Base-by-base conservation (phyloP, 1,140 invertebrate species). In the Meloidogyne floridensis region DNA sequence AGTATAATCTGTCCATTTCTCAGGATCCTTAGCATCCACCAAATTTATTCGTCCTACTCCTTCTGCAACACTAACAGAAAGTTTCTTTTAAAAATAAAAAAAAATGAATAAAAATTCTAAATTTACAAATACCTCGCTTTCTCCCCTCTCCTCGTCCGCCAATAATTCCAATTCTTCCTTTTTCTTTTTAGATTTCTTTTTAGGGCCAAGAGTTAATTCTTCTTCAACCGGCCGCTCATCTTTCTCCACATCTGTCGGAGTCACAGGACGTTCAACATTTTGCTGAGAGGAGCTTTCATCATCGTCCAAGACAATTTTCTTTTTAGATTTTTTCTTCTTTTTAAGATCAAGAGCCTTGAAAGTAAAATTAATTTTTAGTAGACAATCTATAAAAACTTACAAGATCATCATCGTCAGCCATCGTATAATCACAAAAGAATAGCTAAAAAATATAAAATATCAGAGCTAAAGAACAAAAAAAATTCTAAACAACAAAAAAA, bases 1-100 rank as follows among this genome's bases (percentile, higher is more conserved):
- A 15, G 83, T 86, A 80, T 90, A 89, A 76, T 89, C 88, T 4
- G 88, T 83, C 88, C 88, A 89, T 10, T 83, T 80, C 42, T 47
- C 77, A 8, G 65, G 59, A 51, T 86, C 43, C 32, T 83, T 85
- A 11, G 88, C 88, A 75, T 89, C 88, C 15, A 90, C 79, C 54
- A 89, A 80, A 80, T 89, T 89, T n/a, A 69, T 80, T 71, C 76
- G 73, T 18, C 87, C 89, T 54, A 90, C 73, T 47, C 86, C 88
- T 9, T 77, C 72, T 32, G 83, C 87, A 72, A 86, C 65, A 13
- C 65, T 82, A 18, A 70, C 13, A 3, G 51, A 77, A 18, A 18
- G 9, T 47, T 54, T 86, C 82, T 77, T 43, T 83, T 80, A 70
- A 32, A 53, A 42, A 72, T 42, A 56, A 85, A 13, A 42, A 32